Base-by-base conservation (phyloP, 2,888 invertebrate genomes). In the Dasysyrphus albostriatus region DNA sequence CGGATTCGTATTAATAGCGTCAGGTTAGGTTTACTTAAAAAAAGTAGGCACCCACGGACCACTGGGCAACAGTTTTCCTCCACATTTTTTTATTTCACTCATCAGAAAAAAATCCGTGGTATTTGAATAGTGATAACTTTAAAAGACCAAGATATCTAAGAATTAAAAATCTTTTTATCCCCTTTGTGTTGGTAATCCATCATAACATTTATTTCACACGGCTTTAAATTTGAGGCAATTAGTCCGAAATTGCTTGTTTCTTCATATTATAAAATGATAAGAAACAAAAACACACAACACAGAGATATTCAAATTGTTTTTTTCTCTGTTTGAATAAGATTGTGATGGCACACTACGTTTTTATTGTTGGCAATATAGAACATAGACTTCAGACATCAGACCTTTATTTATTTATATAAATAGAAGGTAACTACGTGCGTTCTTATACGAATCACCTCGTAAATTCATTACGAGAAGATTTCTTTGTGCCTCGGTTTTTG, bases 311-410 rank as follows among this genome's bases (percentile, higher is more conserved):
- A 87, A 83, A 87, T 87, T 73, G 73, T 70, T 72, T 77, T 79
- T 70, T 72, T 77, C 75, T 83, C 70, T 78, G 75, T 87, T 87
- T 87, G 75, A 78, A 67, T 70, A 75, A 87, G 87, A 87, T 83
- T 79, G 75, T 24, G 65, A 83, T 78, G 59, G 78, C 69, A 75
- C 51, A 77, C 56, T 61, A 77, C 73, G 61, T 39, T 87, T 87
- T 83, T 83, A 79, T 87, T 87, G 54, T 77, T 72, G 67, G 70
- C 44, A 54, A 75, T 78, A 65, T 75, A 78, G 70, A 87, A 59
- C 72, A 70, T 69, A 61, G 77, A 39, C 54, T 77, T 77, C 37
- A 59, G 58, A 34, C 58, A 34, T 54, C 37, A 77, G 61, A 70
- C 29, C 69, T 82, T 77, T 67, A 81, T 75, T 75, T 84, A 72